Evolutionary conservation across 2,888 invertebrate species (phyloP).

Genomic region (Nymphalis c-album): DNA sequence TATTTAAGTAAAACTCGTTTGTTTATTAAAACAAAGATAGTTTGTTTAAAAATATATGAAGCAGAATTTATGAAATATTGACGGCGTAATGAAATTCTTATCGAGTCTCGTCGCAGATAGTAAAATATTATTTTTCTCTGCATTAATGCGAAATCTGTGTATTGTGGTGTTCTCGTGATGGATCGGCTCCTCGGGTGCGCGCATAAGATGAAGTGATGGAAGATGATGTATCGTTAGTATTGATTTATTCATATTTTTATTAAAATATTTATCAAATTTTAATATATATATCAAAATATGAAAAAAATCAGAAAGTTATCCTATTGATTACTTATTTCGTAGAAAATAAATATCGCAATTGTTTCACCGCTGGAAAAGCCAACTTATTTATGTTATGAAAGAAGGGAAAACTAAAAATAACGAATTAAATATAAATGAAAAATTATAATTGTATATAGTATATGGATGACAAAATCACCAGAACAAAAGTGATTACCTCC

Average conservation of each 20-base stretch:
- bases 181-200: slow-evolving; percentile 51
- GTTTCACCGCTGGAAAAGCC: too few species aligned
- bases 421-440: too few species aligned
- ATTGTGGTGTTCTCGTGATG: slow-evolving; percentile 61
- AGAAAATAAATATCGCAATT: too few species aligned
- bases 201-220: slow-evolving; percentile 55
- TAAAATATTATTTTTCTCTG: slow-evolving; percentile 57
- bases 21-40: background rate
- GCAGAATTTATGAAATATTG: slow-evolving; percentile 18
- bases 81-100: slow-evolving; percentile 59
- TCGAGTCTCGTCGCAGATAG: slow-evolving; percentile 42
- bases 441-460: too few species aligned
- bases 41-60: slow-evolving; percentile 1
- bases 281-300: too few species aligned
- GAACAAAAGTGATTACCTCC: too few species aligned
- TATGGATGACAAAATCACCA: too few species aligned
- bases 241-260: slow-evolving; percentile 28
- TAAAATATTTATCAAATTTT: background rate
- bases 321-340: too few species aligned
- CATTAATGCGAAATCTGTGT: slow-evolving; percentile 71
- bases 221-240: slow-evolving; percentile 57
- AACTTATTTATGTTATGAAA: too few species aligned
- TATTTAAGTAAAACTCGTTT: background rate
- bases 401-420: too few species aligned
- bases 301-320: too few species aligned